These are phyloP conservation scores for Poeciliopsis turneri DNA, from an alignment of 2,797 vertebrate species.

Conservation along the genomic window DNA sequence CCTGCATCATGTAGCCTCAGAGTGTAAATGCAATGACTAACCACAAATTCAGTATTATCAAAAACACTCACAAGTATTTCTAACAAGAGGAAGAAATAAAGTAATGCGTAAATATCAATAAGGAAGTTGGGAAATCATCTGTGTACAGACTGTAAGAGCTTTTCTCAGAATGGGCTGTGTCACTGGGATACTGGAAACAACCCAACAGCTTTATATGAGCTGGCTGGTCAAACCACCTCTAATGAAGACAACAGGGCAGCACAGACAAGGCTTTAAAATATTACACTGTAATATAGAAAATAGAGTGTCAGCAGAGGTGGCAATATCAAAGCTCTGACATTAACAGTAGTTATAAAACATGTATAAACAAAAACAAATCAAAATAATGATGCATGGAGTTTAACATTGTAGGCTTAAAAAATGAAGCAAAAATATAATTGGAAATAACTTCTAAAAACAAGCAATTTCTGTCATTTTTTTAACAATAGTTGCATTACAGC, in stretches of 20 bases:
- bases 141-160: not conserved
- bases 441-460: not conserved
- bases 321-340: not conserved
- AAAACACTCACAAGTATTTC: not conserved
- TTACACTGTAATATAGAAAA: not conserved
- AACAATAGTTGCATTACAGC: not conserved
- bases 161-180: conserved; percentile 42
- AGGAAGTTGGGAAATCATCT: conserved; percentile 32
- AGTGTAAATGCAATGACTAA: not conserved
- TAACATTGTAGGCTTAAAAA: not conserved
- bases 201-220: not conserved
- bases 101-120: not conserved
- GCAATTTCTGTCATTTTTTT: not conserved
- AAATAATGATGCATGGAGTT: not conserved
- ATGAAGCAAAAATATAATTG: not conserved
- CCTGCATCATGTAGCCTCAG: not conserved
- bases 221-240: not conserved
- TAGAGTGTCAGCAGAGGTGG: not conserved
- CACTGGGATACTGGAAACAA: not conserved
- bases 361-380: not conserved
- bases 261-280: not conserved
- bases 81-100: not conserved
- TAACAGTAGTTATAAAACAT: not conserved
- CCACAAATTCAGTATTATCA: not conserved
- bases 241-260: conserved; percentile 4